phyloP scores from a whole-genome alignment of 2,113 vertebrate species.

The Ctenodactylus gundi region DNA sequence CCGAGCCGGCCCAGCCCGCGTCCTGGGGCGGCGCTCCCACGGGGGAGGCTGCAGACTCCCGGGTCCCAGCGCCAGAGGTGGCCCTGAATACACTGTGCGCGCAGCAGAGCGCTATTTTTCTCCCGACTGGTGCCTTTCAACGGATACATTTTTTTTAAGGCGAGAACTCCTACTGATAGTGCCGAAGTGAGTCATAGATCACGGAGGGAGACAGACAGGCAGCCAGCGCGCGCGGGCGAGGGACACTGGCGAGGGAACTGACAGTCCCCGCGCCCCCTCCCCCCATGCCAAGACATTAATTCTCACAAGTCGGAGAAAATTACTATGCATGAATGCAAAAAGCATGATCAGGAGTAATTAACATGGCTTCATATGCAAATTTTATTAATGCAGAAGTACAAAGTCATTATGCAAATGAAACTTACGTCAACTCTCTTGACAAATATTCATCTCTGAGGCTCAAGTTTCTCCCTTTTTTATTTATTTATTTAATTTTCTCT shows the following conservation, averaged over 20 bases:
- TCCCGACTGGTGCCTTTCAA: conserved; percentile 80
- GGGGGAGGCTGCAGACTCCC: not conserved
- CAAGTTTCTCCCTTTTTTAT: conserved; percentile 89
- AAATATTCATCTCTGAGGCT: conserved; percentile 99
- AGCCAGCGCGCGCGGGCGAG: conserved; percentile 78
- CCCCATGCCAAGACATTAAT: conserved; percentile 98
- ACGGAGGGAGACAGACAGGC: conserved; percentile 78
- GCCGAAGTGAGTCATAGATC: conserved; percentile 85
- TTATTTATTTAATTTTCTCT: conserved; percentile 82
- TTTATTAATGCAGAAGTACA: conserved; percentile 99
- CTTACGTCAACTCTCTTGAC: conserved; percentile 99
- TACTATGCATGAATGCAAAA: conserved; percentile 99
- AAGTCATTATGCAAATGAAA: conserved; percentile 99
- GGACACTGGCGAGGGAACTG: conserved; percentile 86
- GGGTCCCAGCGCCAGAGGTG: conserved; percentile 30
- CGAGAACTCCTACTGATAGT: conserved; percentile 81
- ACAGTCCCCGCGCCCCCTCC: conserved; percentile 83
- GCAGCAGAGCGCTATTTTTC: conserved; percentile 60
- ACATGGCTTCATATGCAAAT: conserved; percentile 99
- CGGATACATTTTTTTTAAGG: conserved; percentile 83
- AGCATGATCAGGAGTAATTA: conserved; percentile 99
- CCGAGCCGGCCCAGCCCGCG: not conserved
- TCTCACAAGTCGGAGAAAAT: conserved; percentile 99
- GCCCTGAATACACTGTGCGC: not conserved
- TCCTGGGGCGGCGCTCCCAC: not conserved